Evolutionary conservation across 2,888 invertebrate species (phyloP), one percentile per base, ranked within the genome.

Genomic region (Argynnis bischoffii): DNA sequence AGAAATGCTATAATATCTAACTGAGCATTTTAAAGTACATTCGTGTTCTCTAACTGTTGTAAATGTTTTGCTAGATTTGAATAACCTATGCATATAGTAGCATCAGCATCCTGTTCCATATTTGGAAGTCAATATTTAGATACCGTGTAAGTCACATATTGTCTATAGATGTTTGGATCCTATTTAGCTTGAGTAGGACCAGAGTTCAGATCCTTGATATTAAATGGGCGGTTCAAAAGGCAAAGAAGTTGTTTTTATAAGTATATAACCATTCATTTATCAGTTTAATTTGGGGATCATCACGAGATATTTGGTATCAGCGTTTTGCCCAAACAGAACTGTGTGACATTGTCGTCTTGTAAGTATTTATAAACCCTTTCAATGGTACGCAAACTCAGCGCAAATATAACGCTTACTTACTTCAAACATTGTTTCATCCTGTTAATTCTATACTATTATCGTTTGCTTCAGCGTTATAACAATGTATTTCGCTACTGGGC

Each of bases 401-500:
- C 87, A 86, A 84, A 82, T 84, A 86, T 87, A 88, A 88, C 86
- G 90, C 90, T 90, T 92, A 81, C 86, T 85, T 88, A 87, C 72
- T 73, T 73, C 71, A 69, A 53, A 73, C 71, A 71, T 73, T 69
- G 71, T 73, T 71, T 73, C 72, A 72, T 72, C 69, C 69, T 72
- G 64, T 72, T 69, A 69, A 71, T 84, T 89, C 89, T 91, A 85
- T 89, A 86, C 86, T 89, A 83, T 87, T 90, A 89, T 90, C 90
- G 91, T 92, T 85, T 89, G 92, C 92, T 92, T 92, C 85, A 86
- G 92, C 92, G 89, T 89, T 89, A 85, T 88, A 90, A 90, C 85
- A 87, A 87, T 90, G 86, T 90, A 85, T 86, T 84, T 85, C 88
- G 92, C 92, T 92, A 90, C 82, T 89, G 91, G 92, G 91, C 92